Percentiles rank a stretch among this genome's conserved stretches.
phyloP scores from a whole-genome alignment of 1,140 invertebrate species.

The Nautilus pompilius region DNA sequence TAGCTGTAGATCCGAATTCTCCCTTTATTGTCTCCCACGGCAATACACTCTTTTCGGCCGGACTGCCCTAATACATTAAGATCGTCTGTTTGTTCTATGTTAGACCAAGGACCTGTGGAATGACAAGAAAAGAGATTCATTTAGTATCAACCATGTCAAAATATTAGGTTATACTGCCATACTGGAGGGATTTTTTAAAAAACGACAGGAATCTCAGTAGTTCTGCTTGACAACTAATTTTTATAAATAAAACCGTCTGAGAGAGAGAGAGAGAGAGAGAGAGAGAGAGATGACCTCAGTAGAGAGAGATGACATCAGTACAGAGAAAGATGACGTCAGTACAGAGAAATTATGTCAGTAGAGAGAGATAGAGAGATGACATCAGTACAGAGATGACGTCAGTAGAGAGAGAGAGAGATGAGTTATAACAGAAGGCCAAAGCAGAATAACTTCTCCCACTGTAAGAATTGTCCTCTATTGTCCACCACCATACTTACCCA shows the following conservation, averaged over 20 bases:
- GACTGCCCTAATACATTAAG: conserved; percentile 72
- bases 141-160: not conserved
- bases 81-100: conserved; percentile 81
- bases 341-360: too few species aligned
- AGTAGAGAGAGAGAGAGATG: not conserved
- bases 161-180: not conserved
- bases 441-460: not conserved
- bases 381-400: not conserved
- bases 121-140: not conserved
- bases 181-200: not conserved
- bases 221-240: too few species aligned
- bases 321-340: too few species aligned
- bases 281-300: too few species aligned
- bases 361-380: not conserved
- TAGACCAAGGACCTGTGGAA: conserved; percentile 76
- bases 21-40: conserved; percentile 85
- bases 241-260: too few species aligned
- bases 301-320: too few species aligned
- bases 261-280: too few species aligned
- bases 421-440: not conserved
- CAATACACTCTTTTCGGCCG: conserved; percentile 67
- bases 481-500: conserved; percentile 61
- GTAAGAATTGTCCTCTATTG: not conserved
- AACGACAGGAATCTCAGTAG: too few species aligned
- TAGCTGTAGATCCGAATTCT: conserved; percentile 83